These are phyloP conservation scores for Astreopora myriophthalma DNA, from an alignment of 64 coral and sea anemone species.

Conservation along the genomic window DNA sequence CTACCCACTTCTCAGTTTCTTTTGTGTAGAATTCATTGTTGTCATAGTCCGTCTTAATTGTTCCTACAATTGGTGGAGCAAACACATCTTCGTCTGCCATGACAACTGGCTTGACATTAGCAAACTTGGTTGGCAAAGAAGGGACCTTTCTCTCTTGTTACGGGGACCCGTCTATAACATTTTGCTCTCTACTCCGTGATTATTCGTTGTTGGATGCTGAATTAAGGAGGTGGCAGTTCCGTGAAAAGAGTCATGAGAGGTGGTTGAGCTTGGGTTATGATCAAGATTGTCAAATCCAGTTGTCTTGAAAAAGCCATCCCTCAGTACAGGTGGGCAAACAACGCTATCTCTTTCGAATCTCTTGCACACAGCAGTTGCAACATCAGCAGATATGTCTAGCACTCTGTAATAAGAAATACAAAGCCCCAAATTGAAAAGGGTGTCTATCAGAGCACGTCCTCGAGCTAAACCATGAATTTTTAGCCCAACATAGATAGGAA, in stretches of 20 bases:
- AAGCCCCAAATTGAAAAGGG: too few species aligned
- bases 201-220: neutral
- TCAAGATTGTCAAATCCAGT: neutral
- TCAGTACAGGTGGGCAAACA: neutral
- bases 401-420: slow-evolving; percentile 7
- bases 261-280: neutral
- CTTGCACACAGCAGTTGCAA: neutral
- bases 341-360: neutral
- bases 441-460: neutral
- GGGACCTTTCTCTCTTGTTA: neutral
- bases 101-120: slow-evolving; percentile 6
- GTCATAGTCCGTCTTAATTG: neutral
- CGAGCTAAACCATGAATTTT: neutral
- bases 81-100: slow-evolving; percentile 17
- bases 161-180: slow-evolving; percentile 4
- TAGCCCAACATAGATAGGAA: slow-evolving; percentile 17
- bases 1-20: neutral
- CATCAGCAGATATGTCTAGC: neutral
- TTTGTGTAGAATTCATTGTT: slow-evolving; percentile 21
- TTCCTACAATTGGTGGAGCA: slow-evolving; percentile 11
- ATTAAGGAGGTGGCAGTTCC: neutral
- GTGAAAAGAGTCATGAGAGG: neutral
- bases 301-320: neutral
- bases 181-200: slow-evolving; percentile 3
- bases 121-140: neutral